Conservation (phyloP, 1,140 invertebrate genomes). For the Drosophila triauraria region DNA sequence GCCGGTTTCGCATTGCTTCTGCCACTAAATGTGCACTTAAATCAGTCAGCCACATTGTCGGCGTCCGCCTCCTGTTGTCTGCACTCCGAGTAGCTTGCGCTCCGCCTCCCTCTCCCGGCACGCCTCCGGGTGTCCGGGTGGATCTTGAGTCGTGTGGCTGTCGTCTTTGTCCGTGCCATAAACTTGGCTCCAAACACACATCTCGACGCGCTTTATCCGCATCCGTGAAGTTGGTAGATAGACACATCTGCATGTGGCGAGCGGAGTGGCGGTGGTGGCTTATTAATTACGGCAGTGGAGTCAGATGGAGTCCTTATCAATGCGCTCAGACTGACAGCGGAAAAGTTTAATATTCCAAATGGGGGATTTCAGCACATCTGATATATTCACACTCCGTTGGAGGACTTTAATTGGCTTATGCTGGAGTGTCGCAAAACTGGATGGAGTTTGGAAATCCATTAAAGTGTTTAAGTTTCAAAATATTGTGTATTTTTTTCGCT, state of each 20-base stretch:
- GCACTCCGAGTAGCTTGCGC: slow-evolving; percentile 38
- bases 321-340: background rate
- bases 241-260: slow-evolving; percentile 24
- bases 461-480: too few species aligned
- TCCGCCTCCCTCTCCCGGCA: slow-evolving; percentile 22
- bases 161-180: slow-evolving; percentile 48
- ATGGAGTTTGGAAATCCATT: too few species aligned
- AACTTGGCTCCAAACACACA: slow-evolving; percentile 42
- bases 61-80: slow-evolving; percentile 53
- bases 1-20: slow-evolving; percentile 29
- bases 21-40: slow-evolving; percentile 54
- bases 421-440: too few species aligned
- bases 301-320: slow-evolving; percentile 23
- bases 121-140: slow-evolving; percentile 26
- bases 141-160: slow-evolving; percentile 31
- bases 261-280: slow-evolving; percentile 4
- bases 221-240: slow-evolving; percentile 30
- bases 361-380: background rate
- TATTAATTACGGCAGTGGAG: slow-evolving; percentile 31
- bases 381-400: background rate
- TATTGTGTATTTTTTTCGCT: too few species aligned
- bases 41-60: slow-evolving; percentile 54
- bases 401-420: background rate
- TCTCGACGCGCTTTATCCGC: slow-evolving; percentile 27
- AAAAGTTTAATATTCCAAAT: slow-evolving; percentile 1